These are phyloP conservation scores for Orussus abietinus DNA, from an alignment of 1,140 invertebrate genomes.

Conservation along the genomic window DNA sequence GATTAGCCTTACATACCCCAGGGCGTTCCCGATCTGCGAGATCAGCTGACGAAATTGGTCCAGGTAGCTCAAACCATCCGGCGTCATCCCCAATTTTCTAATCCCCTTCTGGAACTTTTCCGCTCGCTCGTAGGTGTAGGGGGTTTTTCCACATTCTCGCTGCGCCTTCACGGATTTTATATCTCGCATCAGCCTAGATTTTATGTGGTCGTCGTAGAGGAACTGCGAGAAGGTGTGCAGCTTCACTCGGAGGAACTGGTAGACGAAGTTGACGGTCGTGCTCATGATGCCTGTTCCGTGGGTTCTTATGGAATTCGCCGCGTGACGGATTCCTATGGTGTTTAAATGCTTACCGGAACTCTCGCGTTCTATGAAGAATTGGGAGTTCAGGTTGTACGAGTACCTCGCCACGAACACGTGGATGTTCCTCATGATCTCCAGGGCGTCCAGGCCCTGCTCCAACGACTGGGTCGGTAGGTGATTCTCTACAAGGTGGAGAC, in stretches of 20 bases:
- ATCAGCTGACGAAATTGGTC: conserved; percentile 91
- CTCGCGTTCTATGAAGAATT: conserved; percentile 90
- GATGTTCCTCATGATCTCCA: conserved; percentile 97
- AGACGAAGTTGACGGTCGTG: conserved; percentile 95
- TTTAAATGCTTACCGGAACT: conserved; percentile 94
- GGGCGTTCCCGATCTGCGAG: conserved; percentile 93
- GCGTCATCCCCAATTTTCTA: conserved; percentile 78
- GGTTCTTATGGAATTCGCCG: conserved; percentile 96
- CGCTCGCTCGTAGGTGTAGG: conserved; percentile 83
- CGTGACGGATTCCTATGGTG: conserved; percentile 92
- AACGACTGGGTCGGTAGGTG: conserved; percentile 94
- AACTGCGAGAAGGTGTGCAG: conserved; percentile 96
- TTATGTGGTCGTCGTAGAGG: conserved; percentile 97
- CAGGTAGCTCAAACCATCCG: conserved; percentile 82
- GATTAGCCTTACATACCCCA: conserved; percentile 94
- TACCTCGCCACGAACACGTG: conserved; percentile 93
- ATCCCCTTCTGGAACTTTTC: conserved; percentile 95
- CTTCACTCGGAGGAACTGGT: conserved; percentile 93
- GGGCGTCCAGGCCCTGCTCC: conserved; percentile 95
- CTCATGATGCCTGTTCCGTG: conserved; percentile 98
- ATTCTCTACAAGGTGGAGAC: conserved; percentile 79
- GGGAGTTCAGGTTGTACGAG: conserved; percentile 95
- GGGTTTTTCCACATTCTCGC: conserved; percentile 44
- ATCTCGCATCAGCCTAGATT: conserved; percentile 90
- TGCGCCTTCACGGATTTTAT: conserved; percentile 58